These are phyloP conservation scores for Hylia prasina DNA, from an alignment of 2,113 vertebrate species.

Conservation along the genomic window DNA sequence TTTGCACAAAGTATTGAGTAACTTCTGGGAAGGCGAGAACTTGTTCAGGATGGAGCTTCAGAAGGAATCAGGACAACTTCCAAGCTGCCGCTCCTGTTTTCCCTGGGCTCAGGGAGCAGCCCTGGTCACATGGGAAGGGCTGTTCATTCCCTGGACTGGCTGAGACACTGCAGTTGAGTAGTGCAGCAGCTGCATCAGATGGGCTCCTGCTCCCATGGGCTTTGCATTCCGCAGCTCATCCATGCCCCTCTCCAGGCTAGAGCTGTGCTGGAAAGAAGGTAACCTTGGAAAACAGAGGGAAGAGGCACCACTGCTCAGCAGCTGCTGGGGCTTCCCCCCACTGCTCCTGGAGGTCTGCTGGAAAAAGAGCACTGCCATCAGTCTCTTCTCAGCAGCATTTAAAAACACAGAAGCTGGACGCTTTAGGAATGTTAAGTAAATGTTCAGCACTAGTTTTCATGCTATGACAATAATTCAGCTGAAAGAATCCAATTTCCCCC, in stretches of 20 bases:
- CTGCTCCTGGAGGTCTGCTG: not conserved
- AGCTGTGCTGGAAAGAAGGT: rapidly evolving
- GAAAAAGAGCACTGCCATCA: not conserved
- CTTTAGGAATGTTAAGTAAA: not conserved
- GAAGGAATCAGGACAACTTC: not conserved
- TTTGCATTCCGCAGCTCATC: not conserved
- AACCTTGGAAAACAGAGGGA: not conserved
- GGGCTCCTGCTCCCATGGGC: not conserved
- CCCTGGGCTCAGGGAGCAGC: not conserved
- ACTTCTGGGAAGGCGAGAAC: not conserved
- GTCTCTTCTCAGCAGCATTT: not conserved
- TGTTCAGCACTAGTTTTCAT: not conserved
- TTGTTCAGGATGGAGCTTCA: not conserved
- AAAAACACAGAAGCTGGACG: not conserved
- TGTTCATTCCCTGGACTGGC: rapidly evolving
- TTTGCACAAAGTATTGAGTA: not conserved
- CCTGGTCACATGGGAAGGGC: not conserved
- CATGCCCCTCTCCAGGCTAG: rapidly evolving
- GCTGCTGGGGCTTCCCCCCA: rapidly evolving
- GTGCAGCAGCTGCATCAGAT: not conserved
- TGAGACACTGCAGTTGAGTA: not conserved
- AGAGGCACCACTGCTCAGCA: rapidly evolving
- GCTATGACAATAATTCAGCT: not conserved
- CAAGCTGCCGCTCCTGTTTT: rapidly evolving
- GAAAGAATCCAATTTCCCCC: not conserved